Percentiles rank a stretch among this genome's conserved stretches.
Conservation (phyloP, 2,113 vertebrate species). For the Phylloscopus trochiloides region DNA sequence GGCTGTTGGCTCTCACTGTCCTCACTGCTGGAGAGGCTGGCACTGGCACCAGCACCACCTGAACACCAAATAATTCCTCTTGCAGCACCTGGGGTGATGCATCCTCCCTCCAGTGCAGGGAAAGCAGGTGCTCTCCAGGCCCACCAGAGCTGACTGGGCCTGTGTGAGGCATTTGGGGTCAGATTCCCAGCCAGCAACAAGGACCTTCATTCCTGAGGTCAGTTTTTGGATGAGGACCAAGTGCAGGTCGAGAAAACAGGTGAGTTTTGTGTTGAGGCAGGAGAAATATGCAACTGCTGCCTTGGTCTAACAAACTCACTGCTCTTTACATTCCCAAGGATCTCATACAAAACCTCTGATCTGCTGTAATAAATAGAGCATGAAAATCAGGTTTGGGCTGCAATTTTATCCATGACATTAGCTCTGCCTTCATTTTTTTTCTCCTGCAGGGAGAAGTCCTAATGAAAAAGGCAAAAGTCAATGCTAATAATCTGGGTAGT, state of each 20-base stretch:
- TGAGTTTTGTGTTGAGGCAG: background rate
- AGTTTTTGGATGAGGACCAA: background rate
- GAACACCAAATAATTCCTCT: background rate
- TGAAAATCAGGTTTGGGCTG: slow-evolving; percentile 72
- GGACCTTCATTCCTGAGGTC: background rate
- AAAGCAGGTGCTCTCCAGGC: rapidly evolving
- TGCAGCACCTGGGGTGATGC: background rate
- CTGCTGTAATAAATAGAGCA: slow-evolving; percentile 71
- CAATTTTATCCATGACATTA: slow-evolving; percentile 63
- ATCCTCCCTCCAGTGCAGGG: rapidly evolving
- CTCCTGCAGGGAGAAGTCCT: slow-evolving; percentile 37
- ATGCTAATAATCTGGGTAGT: background rate
- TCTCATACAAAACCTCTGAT: slow-evolving; percentile 50
- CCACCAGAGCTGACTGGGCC: rapidly evolving
- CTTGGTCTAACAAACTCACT: background rate
- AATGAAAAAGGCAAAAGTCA: slow-evolving; percentile 19
- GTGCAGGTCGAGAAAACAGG: background rate
- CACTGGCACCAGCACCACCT: rapidly evolving
- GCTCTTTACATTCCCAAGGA: slow-evolving; percentile 58
- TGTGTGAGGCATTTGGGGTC: background rate
- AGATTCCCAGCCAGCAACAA: background rate
- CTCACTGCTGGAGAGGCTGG: background rate
- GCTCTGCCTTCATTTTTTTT: slow-evolving; percentile 45
- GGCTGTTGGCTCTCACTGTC: background rate
- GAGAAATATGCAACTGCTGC: background rate